Conservation (phyloP, 2,797 vertebrate species). For the Valencia hispanica region DNA sequence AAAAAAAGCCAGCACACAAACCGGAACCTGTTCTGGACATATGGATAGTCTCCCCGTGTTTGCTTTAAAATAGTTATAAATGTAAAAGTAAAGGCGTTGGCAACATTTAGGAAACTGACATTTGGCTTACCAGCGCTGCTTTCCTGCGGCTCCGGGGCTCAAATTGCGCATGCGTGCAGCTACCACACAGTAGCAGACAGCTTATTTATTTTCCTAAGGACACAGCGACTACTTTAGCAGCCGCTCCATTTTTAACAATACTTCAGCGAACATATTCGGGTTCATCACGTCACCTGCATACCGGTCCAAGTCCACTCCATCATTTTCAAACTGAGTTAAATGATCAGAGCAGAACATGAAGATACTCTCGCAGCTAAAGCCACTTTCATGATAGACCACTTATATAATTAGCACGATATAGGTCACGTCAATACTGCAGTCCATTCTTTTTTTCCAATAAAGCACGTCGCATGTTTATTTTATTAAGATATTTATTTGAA, state of each 20-base stretch:
- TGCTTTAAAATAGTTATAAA: constrained; percentile 8
- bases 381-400: constrained; percentile 26
- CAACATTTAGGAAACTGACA: constrained; percentile 68
- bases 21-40: background rate
- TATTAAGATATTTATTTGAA: constrained; percentile 75
- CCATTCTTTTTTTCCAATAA: background rate
- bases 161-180: constrained; percentile 79
- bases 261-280: background rate
- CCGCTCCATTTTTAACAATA: background rate
- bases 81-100: constrained; percentile 50
- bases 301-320: no score
- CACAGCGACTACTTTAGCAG: background rate
- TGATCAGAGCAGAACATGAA: background rate
- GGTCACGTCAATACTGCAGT: constrained; percentile 62
- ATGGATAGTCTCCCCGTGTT: background rate
- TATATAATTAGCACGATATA: constrained; percentile 71
- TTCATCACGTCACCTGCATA: background rate
- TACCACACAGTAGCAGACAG: constrained; percentile 47
- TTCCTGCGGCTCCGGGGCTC: constrained; percentile 79
- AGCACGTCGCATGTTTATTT: background rate
- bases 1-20: background rate
- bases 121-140: constrained; percentile 85
- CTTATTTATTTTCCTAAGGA: background rate
- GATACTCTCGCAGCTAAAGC: background rate
- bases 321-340: background rate